These are phyloP conservation scores for Platysternon megacephalum DNA, from an alignment of 2,113 vertebrate genomes.

Conservation along the genomic window DNA sequence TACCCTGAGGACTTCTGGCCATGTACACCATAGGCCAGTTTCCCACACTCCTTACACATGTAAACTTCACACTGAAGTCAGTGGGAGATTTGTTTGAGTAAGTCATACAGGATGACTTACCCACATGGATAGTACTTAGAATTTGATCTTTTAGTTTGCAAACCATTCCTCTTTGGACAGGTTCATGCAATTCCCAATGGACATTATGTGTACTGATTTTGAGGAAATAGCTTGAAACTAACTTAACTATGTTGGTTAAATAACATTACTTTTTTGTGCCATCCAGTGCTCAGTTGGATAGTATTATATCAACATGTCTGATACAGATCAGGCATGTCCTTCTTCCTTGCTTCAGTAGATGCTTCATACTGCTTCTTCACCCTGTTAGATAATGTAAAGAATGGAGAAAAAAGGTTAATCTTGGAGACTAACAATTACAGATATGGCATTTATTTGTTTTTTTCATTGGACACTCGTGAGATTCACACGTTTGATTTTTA, in stretches of 20 bases:
- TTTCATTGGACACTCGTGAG: neutral
- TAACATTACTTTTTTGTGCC: neutral
- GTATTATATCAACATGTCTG: neutral
- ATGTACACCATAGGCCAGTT: neutral
- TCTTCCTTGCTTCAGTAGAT: neutral
- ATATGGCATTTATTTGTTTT: neutral
- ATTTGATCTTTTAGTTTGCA: no score
- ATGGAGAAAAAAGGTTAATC: neutral
- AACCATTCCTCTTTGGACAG: neutral
- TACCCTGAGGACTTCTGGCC: neutral
- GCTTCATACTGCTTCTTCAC: neutral
- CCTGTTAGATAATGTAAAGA: neutral
- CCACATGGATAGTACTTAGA: neutral
- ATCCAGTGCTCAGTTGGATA: neutral
- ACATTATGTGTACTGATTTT: neutral
- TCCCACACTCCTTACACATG: neutral
- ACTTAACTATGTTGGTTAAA: neutral
- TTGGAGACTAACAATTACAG: neutral
- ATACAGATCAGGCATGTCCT: neutral
- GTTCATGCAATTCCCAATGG: neutral
- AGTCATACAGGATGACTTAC: neutral
- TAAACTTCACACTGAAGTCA: neutral
- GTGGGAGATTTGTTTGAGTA: neutral
- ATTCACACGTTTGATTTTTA: fast-evolving
- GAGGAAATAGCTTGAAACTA: neutral